Evolutionary conservation across 2,113 vertebrate genomes (phyloP).

Genomic region (Tonatia bakeri): DNA sequence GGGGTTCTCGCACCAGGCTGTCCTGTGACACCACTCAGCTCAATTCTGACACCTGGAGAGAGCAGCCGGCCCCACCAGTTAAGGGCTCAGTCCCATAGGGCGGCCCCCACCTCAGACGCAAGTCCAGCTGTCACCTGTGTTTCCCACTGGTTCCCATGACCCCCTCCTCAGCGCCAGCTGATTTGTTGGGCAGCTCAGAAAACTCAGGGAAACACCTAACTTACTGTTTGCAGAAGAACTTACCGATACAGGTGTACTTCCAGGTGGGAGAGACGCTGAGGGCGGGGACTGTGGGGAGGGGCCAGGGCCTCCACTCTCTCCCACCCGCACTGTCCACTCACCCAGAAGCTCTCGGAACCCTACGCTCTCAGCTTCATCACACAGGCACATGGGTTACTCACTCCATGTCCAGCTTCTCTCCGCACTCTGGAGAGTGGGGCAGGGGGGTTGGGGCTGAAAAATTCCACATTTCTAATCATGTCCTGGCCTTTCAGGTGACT

Average conservation of each 20-base stretch:
- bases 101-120: not conserved
- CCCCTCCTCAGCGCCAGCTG: not conserved
- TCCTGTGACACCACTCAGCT: not conserved
- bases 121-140: not conserved
- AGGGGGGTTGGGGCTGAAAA: not conserved
- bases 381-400: not conserved
- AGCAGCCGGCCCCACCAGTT: not conserved
- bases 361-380: not conserved
- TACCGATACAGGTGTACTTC: not conserved
- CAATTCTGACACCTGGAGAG: not conserved
- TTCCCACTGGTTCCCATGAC: not conserved
- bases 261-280: not conserved
- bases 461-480: not conserved
- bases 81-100: not conserved
- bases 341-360: not conserved
- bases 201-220: not conserved
- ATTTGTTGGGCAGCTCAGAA: not conserved
- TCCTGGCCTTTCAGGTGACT: not conserved
- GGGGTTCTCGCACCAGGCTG: not conserved
- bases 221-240: not conserved
- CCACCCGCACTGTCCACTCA: not conserved
- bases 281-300: not conserved
- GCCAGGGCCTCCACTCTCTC: not conserved
- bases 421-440: not conserved
- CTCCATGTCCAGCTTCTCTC: not conserved